These are phyloP conservation scores for Neofelis nebulosa DNA, from an alignment of 2,113 vertebrate genomes.

Conservation along the genomic window DNA sequence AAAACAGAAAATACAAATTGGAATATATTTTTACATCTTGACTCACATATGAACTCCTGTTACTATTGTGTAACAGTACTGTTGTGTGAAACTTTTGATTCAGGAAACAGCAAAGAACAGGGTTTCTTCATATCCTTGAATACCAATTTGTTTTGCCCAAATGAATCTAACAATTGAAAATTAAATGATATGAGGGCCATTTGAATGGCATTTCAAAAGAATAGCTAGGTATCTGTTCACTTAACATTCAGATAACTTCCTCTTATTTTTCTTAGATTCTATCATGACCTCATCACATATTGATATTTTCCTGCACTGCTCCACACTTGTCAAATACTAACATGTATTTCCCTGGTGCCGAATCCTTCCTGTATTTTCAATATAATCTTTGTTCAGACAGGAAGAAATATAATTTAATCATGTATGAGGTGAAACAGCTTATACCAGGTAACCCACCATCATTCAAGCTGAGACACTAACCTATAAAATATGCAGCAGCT, in stretches of 20 bases:
- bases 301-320: slow-evolving; percentile 59
- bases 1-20: background rate
- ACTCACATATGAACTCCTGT: background rate
- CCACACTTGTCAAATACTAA: slow-evolving; percentile 57
- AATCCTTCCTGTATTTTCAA: slow-evolving; percentile 71
- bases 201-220: background rate
- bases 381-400: slow-evolving; percentile 78
- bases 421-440: slow-evolving; percentile 74
- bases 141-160: slow-evolving; percentile 12
- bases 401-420: slow-evolving; percentile 83
- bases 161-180: background rate
- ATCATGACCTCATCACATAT: slow-evolving; percentile 55
- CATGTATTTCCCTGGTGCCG: slow-evolving; percentile 40
- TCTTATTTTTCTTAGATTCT: slow-evolving; percentile 28
- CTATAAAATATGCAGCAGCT: slow-evolving; percentile 72
- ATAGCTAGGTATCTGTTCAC: background rate
- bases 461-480: slow-evolving; percentile 70
- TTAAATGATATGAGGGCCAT: background rate
- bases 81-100: background rate
- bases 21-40: background rate
- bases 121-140: background rate
- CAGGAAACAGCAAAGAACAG: background rate
- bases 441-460: slow-evolving; percentile 62
- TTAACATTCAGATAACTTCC: slow-evolving; percentile 17
- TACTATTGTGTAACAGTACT: background rate